Conservation (phyloP, 1,140 invertebrate genomes). For the Rhynchophorus ferrugineus region DNA sequence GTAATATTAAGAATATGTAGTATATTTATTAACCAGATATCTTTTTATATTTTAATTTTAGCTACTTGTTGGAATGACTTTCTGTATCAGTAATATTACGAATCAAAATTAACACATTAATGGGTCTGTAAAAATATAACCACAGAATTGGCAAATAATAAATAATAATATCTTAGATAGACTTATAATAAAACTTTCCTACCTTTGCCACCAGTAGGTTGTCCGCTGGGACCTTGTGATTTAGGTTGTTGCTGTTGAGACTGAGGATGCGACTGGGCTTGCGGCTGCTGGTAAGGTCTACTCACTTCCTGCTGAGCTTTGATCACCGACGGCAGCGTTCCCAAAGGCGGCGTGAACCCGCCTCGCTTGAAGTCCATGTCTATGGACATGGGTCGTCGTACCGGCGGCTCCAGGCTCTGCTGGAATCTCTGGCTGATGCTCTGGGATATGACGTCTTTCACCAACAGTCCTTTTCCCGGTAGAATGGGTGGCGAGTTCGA, state of each 20-base stretch:
- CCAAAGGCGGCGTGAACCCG: conserved; percentile 49
- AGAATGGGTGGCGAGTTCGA: conserved; percentile 48
- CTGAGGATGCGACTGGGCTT: conserved; percentile 25
- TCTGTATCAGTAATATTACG: no score
- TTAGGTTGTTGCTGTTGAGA: conserved; percentile 25
- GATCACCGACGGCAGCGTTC: conserved; percentile 30
- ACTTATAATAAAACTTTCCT: no score
- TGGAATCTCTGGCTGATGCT: conserved; percentile 84
- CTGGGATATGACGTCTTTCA: conserved; percentile 75
- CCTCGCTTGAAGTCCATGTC: conserved; percentile 46
- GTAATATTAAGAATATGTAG: no score
- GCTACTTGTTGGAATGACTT: no score
- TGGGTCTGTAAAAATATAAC: no score
- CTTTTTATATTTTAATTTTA: no score
- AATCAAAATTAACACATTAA: no score
- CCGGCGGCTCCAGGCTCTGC: conserved; percentile 50
- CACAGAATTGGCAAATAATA: no score
- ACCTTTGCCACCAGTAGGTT: conserved; percentile 59
- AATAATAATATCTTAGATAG: no score
- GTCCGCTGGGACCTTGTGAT: conserved; percentile 2
- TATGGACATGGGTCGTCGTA: conserved; percentile 33
- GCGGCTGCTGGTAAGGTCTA: conserved; percentile 33
- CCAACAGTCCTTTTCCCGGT: conserved; percentile 44
- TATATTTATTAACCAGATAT: no score
- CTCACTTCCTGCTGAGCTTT: conserved; percentile 33